Base-by-base conservation (phyloP, 1,140 invertebrate species). In the Onthophagus taurus region DNA sequence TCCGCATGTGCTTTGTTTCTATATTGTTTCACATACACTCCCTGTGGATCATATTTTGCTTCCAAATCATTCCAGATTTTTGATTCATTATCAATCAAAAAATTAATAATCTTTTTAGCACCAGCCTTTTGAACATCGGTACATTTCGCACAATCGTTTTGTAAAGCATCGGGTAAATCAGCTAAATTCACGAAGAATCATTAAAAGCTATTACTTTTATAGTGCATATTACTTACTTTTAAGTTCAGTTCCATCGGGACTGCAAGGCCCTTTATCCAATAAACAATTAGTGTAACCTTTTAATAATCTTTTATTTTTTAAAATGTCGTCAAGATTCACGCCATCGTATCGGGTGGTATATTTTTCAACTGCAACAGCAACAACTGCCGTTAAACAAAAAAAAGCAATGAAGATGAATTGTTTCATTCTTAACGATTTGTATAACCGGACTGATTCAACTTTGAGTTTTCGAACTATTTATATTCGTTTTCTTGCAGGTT, bases 341-440 rank as follows among this genome's bases (percentile, higher is more conserved):
- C 78, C 78, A 58, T 86, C 84, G 52, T 75, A 86, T 61, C 79
- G 84, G 13, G 72, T 74, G 0, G 80, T 81, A 55, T 85, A 86
- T 47, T 72, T 75, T 0, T 71, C 69, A 0, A 64, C 65, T 7
- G 52, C 36, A 12, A 23, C 2, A n/a, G n/a, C 36, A 38, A 38
- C 18, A 21, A 14, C 12, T 23, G 23, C 18, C 7, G 18, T 12
- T 4, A 12, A 9, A 38, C 35, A 18, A 18, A 37, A 21, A 11
- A 37, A 21, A 37, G 12, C 36, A n/a, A 6, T 7, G 6, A 26
- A 26, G 24, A 26, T 7, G 24, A 26, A n/a, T n/a, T 26, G 24
- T 26, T n/a, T 26, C 6, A 7, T 26, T 26, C 6, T 7, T 7
- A 7, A 26, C 24, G 24, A 26, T 26, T 26, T n/a, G 24, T 26